A percentile compares a stretch with the other conserved stretches of the same genome.
Conservation (phyloP, 2,888 invertebrate species). For the Philopedon plagiatum region DNA sequence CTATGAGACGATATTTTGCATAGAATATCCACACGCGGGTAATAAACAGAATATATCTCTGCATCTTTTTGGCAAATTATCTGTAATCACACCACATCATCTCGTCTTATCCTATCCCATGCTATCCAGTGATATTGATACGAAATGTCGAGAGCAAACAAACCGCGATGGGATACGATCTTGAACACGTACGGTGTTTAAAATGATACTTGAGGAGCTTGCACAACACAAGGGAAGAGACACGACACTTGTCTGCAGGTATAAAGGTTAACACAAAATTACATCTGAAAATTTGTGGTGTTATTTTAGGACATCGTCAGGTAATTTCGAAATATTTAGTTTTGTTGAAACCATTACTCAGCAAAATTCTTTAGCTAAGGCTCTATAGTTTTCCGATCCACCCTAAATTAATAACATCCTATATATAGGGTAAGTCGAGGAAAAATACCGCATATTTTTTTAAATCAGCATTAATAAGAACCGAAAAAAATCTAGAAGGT, state of each 20-base stretch:
- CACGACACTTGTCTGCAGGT: conserved; percentile 26
- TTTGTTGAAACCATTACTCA: background rate
- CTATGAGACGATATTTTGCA: too few species aligned
- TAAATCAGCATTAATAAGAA: too few species aligned
- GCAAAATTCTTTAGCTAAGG: background rate
- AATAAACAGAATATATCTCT: background rate
- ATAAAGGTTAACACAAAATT: conserved; percentile 28
- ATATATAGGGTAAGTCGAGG: too few species aligned
- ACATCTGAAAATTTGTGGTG: conserved; percentile 15
- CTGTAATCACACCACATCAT: conserved; percentile 2
- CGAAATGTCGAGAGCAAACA: conserved; percentile 40
- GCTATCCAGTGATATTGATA: conserved; percentile 47
- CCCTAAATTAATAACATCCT: too few species aligned
- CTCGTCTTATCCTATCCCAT: conserved; percentile 19
- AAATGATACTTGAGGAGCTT: conserved; percentile 49
- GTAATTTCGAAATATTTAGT: background rate
- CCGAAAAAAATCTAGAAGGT: too few species aligned
- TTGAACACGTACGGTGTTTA: conserved; percentile 53
- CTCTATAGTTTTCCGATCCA: too few species aligned
- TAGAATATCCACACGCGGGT: too few species aligned
- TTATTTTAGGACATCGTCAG: conserved; percentile 20
- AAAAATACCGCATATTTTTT: too few species aligned
- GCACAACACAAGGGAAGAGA: conserved; percentile 47
- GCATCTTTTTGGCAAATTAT: conserved; percentile 33
- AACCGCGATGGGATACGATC: conserved; percentile 49